Evolutionary conservation across 1,140 invertebrate species (phyloP).

Genomic region (Trachymyrmex septentrionalis): DNA sequence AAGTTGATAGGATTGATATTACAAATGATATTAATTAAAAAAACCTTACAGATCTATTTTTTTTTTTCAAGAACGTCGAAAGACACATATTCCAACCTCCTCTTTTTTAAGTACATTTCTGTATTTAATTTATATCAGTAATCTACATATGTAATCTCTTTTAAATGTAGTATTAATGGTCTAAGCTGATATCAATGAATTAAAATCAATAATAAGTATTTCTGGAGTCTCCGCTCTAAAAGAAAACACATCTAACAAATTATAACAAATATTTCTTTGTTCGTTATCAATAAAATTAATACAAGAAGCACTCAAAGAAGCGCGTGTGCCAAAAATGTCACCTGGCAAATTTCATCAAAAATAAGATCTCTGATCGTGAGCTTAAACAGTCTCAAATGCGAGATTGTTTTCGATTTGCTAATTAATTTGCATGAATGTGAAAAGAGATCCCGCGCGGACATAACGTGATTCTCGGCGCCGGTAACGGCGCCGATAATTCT

Average conservation of each 20-base stretch:
- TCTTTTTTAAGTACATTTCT: no score
- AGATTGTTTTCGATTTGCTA: conserved; percentile 19
- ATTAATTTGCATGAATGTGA: background rate
- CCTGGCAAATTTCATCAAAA: background rate
- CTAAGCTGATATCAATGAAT: background rate
- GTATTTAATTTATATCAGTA: no score
- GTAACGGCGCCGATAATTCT: conserved; percentile 59
- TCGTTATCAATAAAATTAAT: background rate
- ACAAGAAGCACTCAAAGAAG: background rate
- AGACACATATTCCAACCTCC: no score
- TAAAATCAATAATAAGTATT: background rate
- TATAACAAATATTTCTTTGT: background rate
- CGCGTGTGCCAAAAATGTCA: background rate
- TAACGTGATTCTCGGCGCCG: conserved; percentile 54
- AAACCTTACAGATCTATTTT: no score
- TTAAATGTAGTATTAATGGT: background rate
- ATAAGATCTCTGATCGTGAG: background rate
- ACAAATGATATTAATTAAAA: no score
- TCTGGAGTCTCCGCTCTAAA: background rate
- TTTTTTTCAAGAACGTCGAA: no score
- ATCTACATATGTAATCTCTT: no score
- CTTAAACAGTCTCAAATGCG: background rate
- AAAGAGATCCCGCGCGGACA: background rate
- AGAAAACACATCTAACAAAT: background rate
- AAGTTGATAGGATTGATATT: no score